Evolutionary conservation across 2,113 vertebrate genomes (phyloP), one percentile per base, ranked within the genome.

Genomic region (Perca schrenkii): DNA sequence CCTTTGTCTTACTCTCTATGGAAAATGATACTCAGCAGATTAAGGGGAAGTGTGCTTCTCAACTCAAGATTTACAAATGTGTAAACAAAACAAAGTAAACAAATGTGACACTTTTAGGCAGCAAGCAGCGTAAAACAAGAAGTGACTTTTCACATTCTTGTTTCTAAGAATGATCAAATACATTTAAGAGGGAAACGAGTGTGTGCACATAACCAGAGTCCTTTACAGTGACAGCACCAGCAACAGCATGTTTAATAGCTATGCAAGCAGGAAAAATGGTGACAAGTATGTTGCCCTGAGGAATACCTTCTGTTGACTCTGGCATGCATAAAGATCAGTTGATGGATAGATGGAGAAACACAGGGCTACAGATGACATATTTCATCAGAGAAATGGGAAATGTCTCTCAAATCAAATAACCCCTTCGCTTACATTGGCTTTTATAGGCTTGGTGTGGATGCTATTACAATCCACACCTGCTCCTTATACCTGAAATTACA

Each of bases 381-480:
- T 86, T 63, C 70, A 86, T 85, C 67, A 83, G 64, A 68, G 47
- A 54, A 72, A 86, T 73, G 49, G 66, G 36, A 81, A 86, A 80
- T 74, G 80, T 87, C 79, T 69, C 49, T 63, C 80, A 81, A 56
- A 76, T 82, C 14, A 60, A 81, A 77, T 53, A 64, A 62, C 1
- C 4, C 36, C 21, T 71, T 52, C 5, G 21, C 58, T 74, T 57
- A 21, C 54, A 49, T 16, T 46, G 11, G 14, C 43, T 81, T 66
- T 71, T 56, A 74, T 34, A 60, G 56, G 62, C 12, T 81, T 21
- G 21, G 36, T 52, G 40, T 28, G 1, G 47, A 11, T 50, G 53
- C 47, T 83, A 47, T 87, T 88, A 71, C 58, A 73, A 54, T 71
- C 80, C 64, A 75, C 88, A 92, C 79, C 89, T 94, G 93, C 86